Evolutionary conservation across 1,140 invertebrate genomes (phyloP).

Genomic region (Drosophila funebris): DNA sequence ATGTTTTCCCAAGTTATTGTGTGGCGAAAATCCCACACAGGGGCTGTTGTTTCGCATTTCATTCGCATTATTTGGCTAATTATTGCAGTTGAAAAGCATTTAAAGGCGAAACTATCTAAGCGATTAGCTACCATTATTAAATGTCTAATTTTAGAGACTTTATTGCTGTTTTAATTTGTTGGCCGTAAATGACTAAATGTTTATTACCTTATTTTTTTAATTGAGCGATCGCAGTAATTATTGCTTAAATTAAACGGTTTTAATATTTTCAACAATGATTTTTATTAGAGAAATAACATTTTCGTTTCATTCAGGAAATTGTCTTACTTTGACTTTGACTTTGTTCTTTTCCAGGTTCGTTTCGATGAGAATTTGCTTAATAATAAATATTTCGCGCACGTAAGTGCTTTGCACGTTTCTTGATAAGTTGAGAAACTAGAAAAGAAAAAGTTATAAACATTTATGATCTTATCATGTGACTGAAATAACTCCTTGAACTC

Average conservation of each 20-base stretch:
- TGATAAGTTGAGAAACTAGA: neutral
- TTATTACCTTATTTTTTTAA: constrained; percentile 14
- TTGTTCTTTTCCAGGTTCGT: too few relatives aligned
- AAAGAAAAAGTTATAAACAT: neutral
- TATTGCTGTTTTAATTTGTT: neutral
- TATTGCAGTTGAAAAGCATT: constrained; percentile 32
- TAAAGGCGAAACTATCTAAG: constrained; percentile 30
- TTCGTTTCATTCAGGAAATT: neutral
- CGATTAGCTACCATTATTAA: constrained; percentile 34
- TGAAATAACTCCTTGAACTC: constrained; percentile 6
- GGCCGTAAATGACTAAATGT: neutral
- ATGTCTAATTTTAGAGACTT: constrained; percentile 21
- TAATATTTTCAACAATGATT: neutral
- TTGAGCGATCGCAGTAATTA: neutral
- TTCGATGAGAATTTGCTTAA: too few relatives aligned
- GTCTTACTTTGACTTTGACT: too few relatives aligned
- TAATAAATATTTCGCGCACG: neutral
- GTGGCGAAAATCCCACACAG: neutral
- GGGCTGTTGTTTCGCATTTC: neutral
- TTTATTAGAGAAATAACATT: neutral
- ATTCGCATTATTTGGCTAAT: constrained; percentile 35
- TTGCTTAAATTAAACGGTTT: neutral
- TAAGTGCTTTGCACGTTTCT: neutral
- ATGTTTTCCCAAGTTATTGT: neutral
- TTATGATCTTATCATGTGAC: constrained; percentile 35